phyloP scores from a whole-genome alignment of 2,888 invertebrate species.

The Dryococelus australis region DNA sequence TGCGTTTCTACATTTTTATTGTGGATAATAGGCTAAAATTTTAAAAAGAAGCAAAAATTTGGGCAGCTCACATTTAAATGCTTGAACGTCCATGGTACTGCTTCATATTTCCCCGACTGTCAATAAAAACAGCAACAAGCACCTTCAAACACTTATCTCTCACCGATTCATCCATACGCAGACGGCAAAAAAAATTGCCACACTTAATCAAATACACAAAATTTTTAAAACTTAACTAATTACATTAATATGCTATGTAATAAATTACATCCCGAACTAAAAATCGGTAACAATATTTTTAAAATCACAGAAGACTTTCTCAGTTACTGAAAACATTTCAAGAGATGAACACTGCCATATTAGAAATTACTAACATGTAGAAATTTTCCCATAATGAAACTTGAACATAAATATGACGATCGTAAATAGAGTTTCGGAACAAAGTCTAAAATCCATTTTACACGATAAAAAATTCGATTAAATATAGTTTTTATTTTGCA shows the following conservation, averaged over 20 bases:
- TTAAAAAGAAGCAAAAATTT: not conserved
- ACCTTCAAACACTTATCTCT: not conserved
- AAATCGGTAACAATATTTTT: not conserved
- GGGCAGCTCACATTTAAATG: not conserved
- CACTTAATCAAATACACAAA: not conserved
- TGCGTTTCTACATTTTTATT: not conserved
- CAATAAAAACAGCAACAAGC: not conserved
- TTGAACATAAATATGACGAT: not conserved
- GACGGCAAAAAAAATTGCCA: conserved; percentile 1
- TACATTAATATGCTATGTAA: not conserved
- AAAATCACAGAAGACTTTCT: not conserved
- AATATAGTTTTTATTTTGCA: no score
- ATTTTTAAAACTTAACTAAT: not conserved
- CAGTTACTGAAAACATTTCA: not conserved
- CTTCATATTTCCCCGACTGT: not conserved
- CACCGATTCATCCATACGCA: not conserved
- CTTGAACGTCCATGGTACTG: not conserved
- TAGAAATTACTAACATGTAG: not conserved
- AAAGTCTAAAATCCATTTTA: not conserved
- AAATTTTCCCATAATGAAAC: conserved; percentile 5
- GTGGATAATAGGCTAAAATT: not conserved
- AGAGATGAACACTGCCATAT: conserved; percentile 16
- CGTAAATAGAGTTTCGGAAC: not conserved
- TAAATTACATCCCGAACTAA: not conserved
- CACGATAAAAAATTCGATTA: not conserved